Evolutionary conservation across 2,113 vertebrate genomes (phyloP).

Genomic region (Fregetta grallaria): DNA sequence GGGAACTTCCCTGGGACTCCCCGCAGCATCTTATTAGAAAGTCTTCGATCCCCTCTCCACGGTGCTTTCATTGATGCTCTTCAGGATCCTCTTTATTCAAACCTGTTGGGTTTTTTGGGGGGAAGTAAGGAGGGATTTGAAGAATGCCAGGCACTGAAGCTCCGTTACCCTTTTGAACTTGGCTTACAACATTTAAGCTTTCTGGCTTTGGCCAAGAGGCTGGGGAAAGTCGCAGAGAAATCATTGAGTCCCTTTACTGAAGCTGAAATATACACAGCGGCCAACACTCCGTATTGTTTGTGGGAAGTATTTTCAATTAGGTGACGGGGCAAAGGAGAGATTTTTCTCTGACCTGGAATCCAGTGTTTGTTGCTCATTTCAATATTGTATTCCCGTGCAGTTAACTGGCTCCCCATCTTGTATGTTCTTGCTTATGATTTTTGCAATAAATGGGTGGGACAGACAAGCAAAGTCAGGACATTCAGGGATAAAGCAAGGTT

Average conservation of each 20-base stretch:
- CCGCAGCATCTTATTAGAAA: not conserved
- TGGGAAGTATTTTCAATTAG: not conserved
- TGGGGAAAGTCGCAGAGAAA: not conserved
- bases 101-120: not conserved
- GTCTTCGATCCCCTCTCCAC: fast-evolving
- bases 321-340: not conserved
- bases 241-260: not conserved
- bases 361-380: not conserved
- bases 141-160: not conserved
- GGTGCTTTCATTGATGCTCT: not conserved
- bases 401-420: not conserved
- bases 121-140: not conserved
- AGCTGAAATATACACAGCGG: not conserved
- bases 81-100: not conserved
- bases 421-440: not conserved
- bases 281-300: not conserved
- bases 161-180: not conserved
- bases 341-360: not conserved
- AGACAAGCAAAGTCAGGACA: not conserved
- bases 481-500: not conserved
- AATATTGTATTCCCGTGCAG: not conserved
- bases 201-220: not conserved
- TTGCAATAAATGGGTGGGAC: not conserved
- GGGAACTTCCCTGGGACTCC: not conserved
- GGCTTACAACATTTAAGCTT: not conserved